A percentile compares a stretch with the other conserved stretches of the same genome.
Evolutionary conservation across 2,888 invertebrate genomes (phyloP).

Genomic region (Vannuccia rotundouncinata): DNA sequence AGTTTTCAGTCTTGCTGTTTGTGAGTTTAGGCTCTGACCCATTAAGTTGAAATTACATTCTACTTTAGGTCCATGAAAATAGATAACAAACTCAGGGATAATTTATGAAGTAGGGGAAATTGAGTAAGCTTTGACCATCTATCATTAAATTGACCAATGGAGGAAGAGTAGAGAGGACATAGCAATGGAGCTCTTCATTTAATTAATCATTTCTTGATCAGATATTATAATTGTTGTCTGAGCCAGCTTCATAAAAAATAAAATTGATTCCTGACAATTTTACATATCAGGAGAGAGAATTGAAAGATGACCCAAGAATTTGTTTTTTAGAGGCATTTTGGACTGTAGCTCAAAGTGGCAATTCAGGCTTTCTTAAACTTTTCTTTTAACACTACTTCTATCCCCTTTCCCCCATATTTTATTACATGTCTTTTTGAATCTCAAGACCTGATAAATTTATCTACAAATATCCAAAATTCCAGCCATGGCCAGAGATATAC

Average conservation of each 20-base stretch:
- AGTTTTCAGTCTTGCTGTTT: background rate
- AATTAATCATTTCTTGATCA: conserved; percentile 8
- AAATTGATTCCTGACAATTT: conserved; percentile 1
- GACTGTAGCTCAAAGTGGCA: background rate
- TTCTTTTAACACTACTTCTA: background rate
- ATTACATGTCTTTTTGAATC: background rate
- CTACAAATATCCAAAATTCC: background rate
- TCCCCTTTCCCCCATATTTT: background rate
- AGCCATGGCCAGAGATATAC: background rate
- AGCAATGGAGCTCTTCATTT: background rate
- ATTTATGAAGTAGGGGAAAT: background rate
- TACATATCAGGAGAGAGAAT: conserved; percentile 15
- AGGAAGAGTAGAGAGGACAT: conserved; percentile 7
- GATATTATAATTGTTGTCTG: conserved; percentile 23
- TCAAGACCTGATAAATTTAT: background rate
- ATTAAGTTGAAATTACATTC: background rate
- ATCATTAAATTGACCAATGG: conserved; percentile 8
- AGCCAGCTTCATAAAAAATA: background rate
- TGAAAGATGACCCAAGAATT: conserved; percentile 17
- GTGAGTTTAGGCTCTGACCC: background rate
- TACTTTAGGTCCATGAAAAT: background rate
- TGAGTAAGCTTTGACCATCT: conserved; percentile 13
- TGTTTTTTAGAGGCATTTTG: conserved; percentile 13
- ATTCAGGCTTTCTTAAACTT: conserved; percentile 10
- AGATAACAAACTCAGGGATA: background rate